Conservation (phyloP, 2,797 vertebrate genomes). For the Clamator glandarius region DNA sequence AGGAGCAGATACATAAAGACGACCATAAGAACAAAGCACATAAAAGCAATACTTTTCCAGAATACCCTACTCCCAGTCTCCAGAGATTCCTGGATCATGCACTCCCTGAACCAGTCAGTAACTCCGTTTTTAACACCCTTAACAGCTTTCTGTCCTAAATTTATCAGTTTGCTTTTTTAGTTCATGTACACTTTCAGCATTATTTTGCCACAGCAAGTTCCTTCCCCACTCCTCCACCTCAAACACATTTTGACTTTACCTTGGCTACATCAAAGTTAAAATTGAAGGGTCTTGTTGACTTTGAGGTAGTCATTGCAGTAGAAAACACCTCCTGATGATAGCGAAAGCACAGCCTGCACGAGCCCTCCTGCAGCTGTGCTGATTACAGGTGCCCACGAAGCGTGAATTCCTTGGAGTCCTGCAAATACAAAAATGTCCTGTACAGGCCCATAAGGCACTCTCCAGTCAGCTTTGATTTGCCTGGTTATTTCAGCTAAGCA, state of each 20-base stretch:
- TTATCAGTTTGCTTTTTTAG: background rate
- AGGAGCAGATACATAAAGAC: background rate
- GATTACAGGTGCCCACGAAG: background rate
- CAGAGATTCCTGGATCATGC: background rate
- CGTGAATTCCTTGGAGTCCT: background rate
- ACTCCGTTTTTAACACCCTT: background rate
- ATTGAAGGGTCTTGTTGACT: background rate
- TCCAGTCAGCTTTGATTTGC: background rate
- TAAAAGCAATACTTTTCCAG: background rate
- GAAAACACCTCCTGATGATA: background rate
- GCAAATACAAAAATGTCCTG: background rate
- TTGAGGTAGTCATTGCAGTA: background rate
- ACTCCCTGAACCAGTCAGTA: background rate
- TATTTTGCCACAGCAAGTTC: accelerated
- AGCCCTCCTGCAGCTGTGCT: background rate
- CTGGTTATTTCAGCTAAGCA: background rate
- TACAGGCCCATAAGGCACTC: background rate
- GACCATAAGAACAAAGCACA: background rate
- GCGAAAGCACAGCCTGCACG: background rate
- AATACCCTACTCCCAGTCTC: background rate
- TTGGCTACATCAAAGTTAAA: background rate
- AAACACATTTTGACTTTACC: background rate
- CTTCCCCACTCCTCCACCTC: background rate
- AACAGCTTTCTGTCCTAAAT: background rate
- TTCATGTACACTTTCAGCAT: background rate